Conservation (phyloP, 2,888 invertebrate genomes). For the Cerastis rubricosa region DNA sequence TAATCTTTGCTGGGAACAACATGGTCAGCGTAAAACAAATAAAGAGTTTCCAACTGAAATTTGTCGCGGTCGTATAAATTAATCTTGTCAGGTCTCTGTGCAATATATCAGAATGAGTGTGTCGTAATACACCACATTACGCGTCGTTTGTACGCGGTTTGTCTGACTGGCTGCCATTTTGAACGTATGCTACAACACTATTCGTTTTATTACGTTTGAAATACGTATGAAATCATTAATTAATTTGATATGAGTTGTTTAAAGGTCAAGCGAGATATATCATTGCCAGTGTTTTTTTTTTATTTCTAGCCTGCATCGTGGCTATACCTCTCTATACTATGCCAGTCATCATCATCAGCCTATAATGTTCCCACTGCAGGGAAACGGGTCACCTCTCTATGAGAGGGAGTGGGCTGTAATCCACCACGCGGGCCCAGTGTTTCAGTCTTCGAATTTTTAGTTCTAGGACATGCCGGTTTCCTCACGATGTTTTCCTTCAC, state of each 20-base stretch:
- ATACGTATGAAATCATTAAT: conserved; percentile 20
- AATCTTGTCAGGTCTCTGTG: conserved; percentile 69
- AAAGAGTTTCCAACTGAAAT: conserved; percentile 55
- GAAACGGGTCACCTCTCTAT: too few species aligned
- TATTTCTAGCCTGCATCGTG: too few species aligned
- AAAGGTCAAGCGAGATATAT: not conserved
- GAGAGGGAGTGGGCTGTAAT: too few species aligned
- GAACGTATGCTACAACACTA: conserved; percentile 23
- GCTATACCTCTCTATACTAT: too few species aligned
- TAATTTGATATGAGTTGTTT: conserved; percentile 1
- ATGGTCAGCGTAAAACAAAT: conserved; percentile 40
- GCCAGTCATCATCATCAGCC: too few species aligned
- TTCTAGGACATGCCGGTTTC: too few species aligned
- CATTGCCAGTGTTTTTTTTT: too few species aligned
- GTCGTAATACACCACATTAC: conserved; percentile 71
- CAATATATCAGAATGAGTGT: conserved; percentile 74
- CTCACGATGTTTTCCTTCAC: too few species aligned
- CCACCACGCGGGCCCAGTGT: too few species aligned
- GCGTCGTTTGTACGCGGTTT: conserved; percentile 70
- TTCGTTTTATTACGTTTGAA: conserved; percentile 26
- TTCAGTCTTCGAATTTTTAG: too few species aligned
- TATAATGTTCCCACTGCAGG: too few species aligned
- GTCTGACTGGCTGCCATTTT: conserved; percentile 58
- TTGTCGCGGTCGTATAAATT: conserved; percentile 65
- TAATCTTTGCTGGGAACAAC: not conserved